A percentile compares a stretch with the other conserved stretches of the same genome.
These are phyloP conservation scores for Pomacea canaliculata DNA, from an alignment of 2,888 invertebrate species.

Conservation along the genomic window DNA sequence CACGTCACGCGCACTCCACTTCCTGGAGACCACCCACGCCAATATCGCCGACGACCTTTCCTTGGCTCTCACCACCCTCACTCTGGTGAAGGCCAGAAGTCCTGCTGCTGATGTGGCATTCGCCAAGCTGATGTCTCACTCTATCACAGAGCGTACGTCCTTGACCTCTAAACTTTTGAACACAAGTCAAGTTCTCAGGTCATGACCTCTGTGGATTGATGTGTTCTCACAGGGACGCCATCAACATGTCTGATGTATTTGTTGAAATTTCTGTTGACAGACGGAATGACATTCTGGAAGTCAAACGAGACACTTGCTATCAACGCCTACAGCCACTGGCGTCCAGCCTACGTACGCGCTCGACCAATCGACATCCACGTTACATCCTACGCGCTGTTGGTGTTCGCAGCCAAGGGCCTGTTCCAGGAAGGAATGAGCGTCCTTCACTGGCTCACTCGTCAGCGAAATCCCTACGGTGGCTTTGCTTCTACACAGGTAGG, in stretches of 20 bases:
- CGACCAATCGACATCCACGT: slow-evolving; percentile 62
- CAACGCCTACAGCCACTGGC: slow-evolving; percentile 26
- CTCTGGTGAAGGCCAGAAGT: slow-evolving; percentile 54
- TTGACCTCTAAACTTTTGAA: not conserved
- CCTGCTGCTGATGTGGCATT: slow-evolving; percentile 14
- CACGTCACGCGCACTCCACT: slow-evolving; percentile 48
- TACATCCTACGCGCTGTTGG: slow-evolving; percentile 65
- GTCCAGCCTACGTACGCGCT: slow-evolving; percentile 38
- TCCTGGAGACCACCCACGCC: slow-evolving; percentile 58
- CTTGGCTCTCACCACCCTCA: slow-evolving; percentile 58
- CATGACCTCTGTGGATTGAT: not conserved
- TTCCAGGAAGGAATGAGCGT: slow-evolving; percentile 51
- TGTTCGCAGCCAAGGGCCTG: slow-evolving; percentile 42
- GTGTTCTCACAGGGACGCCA: not conserved
- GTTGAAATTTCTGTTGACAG: slow-evolving; percentile 55
- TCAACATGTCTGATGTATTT: no score
- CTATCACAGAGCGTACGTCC: slow-evolving; percentile 20
- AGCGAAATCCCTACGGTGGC: slow-evolving; percentile 65
- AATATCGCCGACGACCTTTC: slow-evolving; percentile 53
- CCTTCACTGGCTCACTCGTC: slow-evolving; percentile 63
- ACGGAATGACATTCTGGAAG: slow-evolving; percentile 56
- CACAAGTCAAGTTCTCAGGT: not conserved
- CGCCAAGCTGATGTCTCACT: slow-evolving; percentile 6
- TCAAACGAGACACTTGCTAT: slow-evolving; percentile 5
- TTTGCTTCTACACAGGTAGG: slow-evolving; percentile 69